Percentiles rank a stretch among this genome's conserved stretches.
Evolutionary conservation across 1,140 invertebrate genomes (phyloP).

Genomic region (Archivesica marissinica): DNA sequence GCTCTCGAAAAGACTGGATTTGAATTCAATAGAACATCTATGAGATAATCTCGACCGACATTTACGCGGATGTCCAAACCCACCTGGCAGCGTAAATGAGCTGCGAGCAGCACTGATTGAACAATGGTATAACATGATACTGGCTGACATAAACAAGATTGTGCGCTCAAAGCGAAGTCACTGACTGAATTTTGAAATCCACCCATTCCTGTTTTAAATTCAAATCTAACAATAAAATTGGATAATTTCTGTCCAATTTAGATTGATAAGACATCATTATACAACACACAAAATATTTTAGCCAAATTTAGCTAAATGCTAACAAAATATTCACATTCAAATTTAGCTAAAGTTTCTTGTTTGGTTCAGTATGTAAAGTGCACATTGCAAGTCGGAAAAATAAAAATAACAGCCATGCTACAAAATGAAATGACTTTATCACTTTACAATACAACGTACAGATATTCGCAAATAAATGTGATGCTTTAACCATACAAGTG

Average conservation of each 20-base stretch:
- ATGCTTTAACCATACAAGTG: no score
- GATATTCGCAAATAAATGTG: no score
- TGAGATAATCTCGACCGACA: background rate
- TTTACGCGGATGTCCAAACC: slow-evolving; percentile 1
- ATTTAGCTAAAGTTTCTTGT: background rate
- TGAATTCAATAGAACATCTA: background rate
- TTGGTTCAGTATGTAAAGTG: no score
- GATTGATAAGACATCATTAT: no score
- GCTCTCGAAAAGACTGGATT: background rate
- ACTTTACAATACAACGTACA: no score
- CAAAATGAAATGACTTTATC: no score
- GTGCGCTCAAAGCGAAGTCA: background rate
- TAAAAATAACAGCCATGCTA: no score
- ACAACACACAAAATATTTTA: background rate
- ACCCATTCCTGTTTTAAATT: background rate
- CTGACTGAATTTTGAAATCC: background rate
- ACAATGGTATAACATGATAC: background rate
- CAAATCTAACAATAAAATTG: background rate
- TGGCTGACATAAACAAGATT: slow-evolving; percentile 2
- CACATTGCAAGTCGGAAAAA: no score
- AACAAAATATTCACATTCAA: slow-evolving; percentile 24
- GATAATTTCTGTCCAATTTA: no score
- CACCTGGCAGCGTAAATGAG: background rate
- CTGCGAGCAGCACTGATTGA: slow-evolving; percentile 2
- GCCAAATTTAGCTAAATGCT: background rate